phyloP scores from a whole-genome alignment of 2,888 invertebrate genomes.

The Eupithecia insigniata region DNA sequence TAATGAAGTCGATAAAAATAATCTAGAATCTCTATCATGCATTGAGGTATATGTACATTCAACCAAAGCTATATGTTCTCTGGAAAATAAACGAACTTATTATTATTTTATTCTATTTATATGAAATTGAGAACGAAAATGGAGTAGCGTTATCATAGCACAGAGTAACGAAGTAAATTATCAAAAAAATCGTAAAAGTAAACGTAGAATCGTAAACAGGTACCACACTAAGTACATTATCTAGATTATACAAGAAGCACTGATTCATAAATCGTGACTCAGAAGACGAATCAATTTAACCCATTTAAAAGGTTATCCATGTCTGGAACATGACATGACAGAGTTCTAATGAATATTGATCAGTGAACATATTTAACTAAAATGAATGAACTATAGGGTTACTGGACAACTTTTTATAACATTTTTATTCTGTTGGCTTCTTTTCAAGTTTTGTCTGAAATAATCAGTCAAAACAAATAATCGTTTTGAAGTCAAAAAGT shows the following conservation, averaged over 20 bases:
- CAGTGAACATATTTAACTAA: not conserved
- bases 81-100: too few relatives aligned
- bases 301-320: not conserved
- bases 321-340: not conserved
- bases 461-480: not conserved
- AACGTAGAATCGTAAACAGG: not conserved
- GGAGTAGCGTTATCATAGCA: not conserved
- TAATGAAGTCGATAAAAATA: too few relatives aligned
- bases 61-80: too few relatives aligned
- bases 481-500: not conserved
- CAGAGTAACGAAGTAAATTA: not conserved
- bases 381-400: not conserved
- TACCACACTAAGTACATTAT: not conserved
- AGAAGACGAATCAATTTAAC: not conserved
- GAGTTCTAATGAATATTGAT: not conserved
- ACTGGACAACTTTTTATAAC: not conserved
- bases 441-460: not conserved
- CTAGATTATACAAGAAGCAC: not conserved
- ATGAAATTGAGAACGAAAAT: not conserved
- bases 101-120: not conserved
- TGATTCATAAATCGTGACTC: slow-evolving; percentile 5
- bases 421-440: not conserved
- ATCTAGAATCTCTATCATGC: too few relatives aligned
- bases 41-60: too few relatives aligned
- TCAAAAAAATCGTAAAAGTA: not conserved